Evolutionary conservation across 2,888 invertebrate genomes (phyloP), one percentile per base, ranked within the genome.

Genomic region (Ormyrus labotus): DNA sequence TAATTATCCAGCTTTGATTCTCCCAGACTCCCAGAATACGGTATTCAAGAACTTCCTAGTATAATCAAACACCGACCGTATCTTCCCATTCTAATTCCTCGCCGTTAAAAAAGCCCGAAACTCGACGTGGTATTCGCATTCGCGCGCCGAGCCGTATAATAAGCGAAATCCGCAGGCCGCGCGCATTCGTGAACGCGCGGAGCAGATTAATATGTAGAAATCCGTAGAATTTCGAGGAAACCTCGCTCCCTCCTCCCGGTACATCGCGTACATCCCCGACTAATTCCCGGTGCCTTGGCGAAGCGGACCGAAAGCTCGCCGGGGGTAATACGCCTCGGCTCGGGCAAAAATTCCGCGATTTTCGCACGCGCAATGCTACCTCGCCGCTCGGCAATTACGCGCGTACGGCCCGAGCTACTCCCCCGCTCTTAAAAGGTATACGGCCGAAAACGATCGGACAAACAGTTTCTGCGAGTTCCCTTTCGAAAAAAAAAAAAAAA

Each of bases 201-300:
- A 7, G 47, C 48, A 19, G 34, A 55, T 81, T 51, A 69, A 78
- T 78, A 75, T 75, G 71, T 58, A 50, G 72, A 73, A 68, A 76
- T 70, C n/a, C 45, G 11, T 11, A n/a, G 48, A 60, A 11, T 60
- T 75, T 64, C 57, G 11, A 13, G 68, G 58, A 67, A 19, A 19
- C 10, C 19, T 8, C 47, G 19, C 19, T 48, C 60, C 34, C 10
- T 7, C 48, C 34, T 61, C 61, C 73, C 69, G 73, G 67, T 72
- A 73, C 45, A 55, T 51, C 13, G 47, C 47, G 47, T 19, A 19
- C 19, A 19, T 19, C 19, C 19, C 19, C 19, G 19, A 19, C 19
- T 19, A 19, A 70, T 70, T 77, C 64, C 60, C 70, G 64, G n/a
- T n/a, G 1, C 48, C 50, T 57, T n/a, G n/a, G 8, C 60, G 55